These are phyloP conservation scores for Oligia strigilis DNA, from an alignment of 2,888 invertebrate species.

Conservation along the genomic window DNA sequence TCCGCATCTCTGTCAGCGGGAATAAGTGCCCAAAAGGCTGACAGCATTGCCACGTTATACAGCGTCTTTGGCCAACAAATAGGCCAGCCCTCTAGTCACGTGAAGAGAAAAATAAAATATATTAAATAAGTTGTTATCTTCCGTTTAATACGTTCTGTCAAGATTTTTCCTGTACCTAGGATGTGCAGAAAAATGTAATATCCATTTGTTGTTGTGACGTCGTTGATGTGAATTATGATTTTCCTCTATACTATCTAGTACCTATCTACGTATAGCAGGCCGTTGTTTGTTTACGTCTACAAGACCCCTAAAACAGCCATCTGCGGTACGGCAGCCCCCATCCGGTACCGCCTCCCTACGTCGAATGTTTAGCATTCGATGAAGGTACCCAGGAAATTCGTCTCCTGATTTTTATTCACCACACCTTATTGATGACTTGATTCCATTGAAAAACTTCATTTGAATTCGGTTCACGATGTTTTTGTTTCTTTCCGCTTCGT, in stretches of 20 bases:
- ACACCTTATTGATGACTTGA: slow-evolving; percentile 52
- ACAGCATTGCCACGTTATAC: background rate
- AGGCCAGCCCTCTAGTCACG: background rate
- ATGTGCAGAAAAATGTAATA: background rate
- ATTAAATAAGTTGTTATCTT: background rate
- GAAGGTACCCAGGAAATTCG: slow-evolving; percentile 65
- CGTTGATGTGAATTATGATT: slow-evolving; percentile 6
- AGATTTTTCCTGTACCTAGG: background rate
- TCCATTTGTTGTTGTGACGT: background rate
- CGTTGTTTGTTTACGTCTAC: slow-evolving; percentile 57
- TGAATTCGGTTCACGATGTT: slow-evolving; percentile 64
- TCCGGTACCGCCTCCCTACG: slow-evolving; percentile 59
- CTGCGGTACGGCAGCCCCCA: slow-evolving; percentile 39
- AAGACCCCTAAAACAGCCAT: slow-evolving; percentile 49
- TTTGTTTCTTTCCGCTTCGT: slow-evolving; percentile 64
- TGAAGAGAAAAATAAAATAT: background rate
- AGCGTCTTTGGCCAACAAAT: background rate
- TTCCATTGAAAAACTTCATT: slow-evolving; percentile 60
- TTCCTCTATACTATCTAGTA: slow-evolving; percentile 7
- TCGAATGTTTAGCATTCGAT: slow-evolving; percentile 66
- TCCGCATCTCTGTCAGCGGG: background rate
- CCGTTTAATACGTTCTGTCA: background rate
- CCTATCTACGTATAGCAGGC: slow-evolving; percentile 14
- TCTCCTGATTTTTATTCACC: slow-evolving; percentile 66
- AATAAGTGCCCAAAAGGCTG: background rate